Evolutionary conservation across 2,888 invertebrate species (phyloP), one percentile per base, ranked within the genome.

Genomic region (Tiliacea citrago): DNA sequence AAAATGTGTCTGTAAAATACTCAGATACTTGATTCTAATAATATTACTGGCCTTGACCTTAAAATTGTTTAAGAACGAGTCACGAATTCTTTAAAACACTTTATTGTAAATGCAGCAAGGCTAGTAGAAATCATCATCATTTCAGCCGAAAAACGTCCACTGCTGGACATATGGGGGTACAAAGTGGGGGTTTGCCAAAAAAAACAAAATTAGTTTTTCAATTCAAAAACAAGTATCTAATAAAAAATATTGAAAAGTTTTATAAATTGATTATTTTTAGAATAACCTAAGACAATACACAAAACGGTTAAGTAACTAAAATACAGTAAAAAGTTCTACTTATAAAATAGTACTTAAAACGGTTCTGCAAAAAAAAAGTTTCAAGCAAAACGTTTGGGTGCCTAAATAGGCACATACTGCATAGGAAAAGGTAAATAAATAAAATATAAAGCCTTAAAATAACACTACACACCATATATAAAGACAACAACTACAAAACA

Each of bases 1-100:
- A 62, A 60, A 65, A 73, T 18, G 49, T 60, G 8, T 45, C 2
- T 51, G 35, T 75, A 45, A 66, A 69, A 66, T 57, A 18, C 47
- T 76, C 13, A 45, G 10, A 67, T 3, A 35, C 7, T 55, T 58
- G 67, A n/a, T 67, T 72, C 45, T 73, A 57, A 65, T 68, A 61
- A 76, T 82, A 80, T 21, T 1, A 21, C 57, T 47, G 2, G 1
- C 69, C 79, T 69, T 79, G 57, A 62, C 79, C 79, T 62, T 13
- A 62, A 69, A 75, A 51, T 3, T 51, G 24, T 51, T 42, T 42
- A 13, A 79, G 49, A 77, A n/a, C 66, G 47, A 62, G n/a, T 62
- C 82, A 82, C 82, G 57, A 47, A 35, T 51, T 66, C 55, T 61
- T 57, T 39, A 39, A 68, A 55, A 68, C 47, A n/a, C 39, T 67